Conservation (phyloP, 2,888 invertebrate genomes). For the Mycalesis mineus region DNA sequence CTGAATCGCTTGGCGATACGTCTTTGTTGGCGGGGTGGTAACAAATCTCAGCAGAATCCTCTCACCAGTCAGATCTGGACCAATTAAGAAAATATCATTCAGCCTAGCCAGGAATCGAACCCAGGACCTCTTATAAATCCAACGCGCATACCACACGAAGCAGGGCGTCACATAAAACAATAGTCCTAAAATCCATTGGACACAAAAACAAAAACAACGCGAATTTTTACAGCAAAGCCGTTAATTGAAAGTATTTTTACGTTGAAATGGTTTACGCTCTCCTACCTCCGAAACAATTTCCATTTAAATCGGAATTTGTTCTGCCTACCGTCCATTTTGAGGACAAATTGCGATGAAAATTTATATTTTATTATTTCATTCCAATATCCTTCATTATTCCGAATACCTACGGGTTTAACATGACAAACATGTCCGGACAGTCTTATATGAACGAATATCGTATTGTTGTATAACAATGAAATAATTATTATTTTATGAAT, state of each 20-base stretch:
- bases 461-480: too few species aligned
- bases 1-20: too few species aligned
- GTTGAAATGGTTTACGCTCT: slow-evolving; percentile 23
- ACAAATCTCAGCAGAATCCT: too few species aligned
- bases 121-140: too few species aligned
- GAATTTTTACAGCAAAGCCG: slow-evolving; percentile 16
- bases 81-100: too few species aligned
- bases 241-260: slow-evolving; percentile 26
- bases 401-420: neutral
- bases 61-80: too few species aligned
- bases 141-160: too few species aligned
- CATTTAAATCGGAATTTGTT: slow-evolving; percentile 52
- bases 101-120: too few species aligned
- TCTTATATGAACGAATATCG: neutral
- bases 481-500: too few species aligned
- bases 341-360: slow-evolving; percentile 15
- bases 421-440: neutral
- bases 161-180: too few species aligned
- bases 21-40: too few species aligned
- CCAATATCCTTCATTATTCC: neutral
- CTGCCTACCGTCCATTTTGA: slow-evolving; percentile 21
- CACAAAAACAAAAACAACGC: slow-evolving; percentile 14
- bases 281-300: slow-evolving; percentile 41
- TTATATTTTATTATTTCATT: slow-evolving; percentile 14
- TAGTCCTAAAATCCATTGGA: slow-evolving; percentile 4